Percentiles rank a stretch among this genome's conserved stretches.
Conservation (phyloP, 2,888 invertebrate species). For the Cheilosia urbana region DNA sequence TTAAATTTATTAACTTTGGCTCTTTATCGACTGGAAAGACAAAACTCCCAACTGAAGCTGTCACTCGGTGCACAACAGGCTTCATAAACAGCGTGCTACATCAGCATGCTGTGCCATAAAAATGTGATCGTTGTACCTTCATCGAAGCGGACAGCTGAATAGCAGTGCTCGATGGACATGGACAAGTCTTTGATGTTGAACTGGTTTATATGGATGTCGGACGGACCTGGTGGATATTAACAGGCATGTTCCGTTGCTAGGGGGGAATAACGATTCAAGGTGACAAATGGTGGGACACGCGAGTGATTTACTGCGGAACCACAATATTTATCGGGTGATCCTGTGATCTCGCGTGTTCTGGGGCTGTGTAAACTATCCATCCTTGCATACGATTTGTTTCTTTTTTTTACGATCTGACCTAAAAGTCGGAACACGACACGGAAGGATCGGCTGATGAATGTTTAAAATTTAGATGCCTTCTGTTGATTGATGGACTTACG, state of each 20-base stretch:
- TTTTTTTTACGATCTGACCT: constrained; percentile 10
- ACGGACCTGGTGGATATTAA: constrained; percentile 6
- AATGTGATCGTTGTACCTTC: neutral
- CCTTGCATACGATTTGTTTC: neutral
- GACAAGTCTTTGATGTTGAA: neutral
- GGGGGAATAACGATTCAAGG: constrained; percentile 41
- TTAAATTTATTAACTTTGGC: constrained; percentile 63
- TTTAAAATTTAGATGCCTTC: constrained; percentile 10
- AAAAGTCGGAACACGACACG: constrained; percentile 6
- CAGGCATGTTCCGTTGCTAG: constrained; percentile 31
- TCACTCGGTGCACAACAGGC: neutral
- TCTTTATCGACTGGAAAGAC: constrained; percentile 37
- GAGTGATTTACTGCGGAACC: constrained; percentile 49
- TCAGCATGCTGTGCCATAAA: neutral
- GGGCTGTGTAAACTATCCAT: neutral
- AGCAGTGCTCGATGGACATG: neutral
- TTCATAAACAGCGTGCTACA: constrained; percentile 35
- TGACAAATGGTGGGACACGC: constrained; percentile 59
- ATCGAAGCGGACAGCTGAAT: constrained; percentile 3
- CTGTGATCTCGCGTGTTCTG: constrained; percentile 11
- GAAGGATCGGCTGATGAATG: constrained; percentile 6
- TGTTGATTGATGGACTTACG: neutral
- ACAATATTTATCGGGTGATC: constrained; percentile 36
- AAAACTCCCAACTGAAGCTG: constrained; percentile 30
- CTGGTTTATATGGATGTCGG: constrained; percentile 7